Evolutionary conservation across 2,888 invertebrate species (phyloP).

Genomic region (Latheticus oryzae): DNA sequence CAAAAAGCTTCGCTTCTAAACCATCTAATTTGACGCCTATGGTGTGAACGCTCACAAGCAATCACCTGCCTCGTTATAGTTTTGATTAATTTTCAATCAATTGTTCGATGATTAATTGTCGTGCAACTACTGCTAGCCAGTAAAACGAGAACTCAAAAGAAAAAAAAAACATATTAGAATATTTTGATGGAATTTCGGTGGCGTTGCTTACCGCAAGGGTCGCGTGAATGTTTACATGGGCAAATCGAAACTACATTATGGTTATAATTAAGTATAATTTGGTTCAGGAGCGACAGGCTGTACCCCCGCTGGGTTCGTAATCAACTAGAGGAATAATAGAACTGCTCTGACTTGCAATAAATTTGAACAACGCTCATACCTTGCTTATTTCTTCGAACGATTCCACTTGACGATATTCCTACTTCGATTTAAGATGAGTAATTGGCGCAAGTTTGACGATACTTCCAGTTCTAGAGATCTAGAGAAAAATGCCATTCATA

Average conservation of each 20-base stretch:
- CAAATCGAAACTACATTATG: slow-evolving; percentile 62
- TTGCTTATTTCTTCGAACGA: slow-evolving; percentile 47
- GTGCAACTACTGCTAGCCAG: slow-evolving; percentile 30
- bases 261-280: slow-evolving; percentile 64
- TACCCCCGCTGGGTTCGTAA: slow-evolving; percentile 64
- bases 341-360: slow-evolving; percentile 66
- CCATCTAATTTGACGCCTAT: slow-evolving; percentile 65
- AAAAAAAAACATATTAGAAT: too few species aligned
- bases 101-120: slow-evolving; percentile 65
- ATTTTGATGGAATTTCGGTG: slow-evolving; percentile 36
- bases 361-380: slow-evolving; percentile 57
- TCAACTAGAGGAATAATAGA: slow-evolving; percentile 65
- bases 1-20: slow-evolving; percentile 56
- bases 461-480: slow-evolving; percentile 19
- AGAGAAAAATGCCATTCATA: slow-evolving; percentile 1
- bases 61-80: slow-evolving; percentile 67
- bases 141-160: slow-evolving; percentile 23
- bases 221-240: slow-evolving; percentile 61
- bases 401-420: slow-evolving; percentile 43
- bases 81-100: slow-evolving; percentile 68
- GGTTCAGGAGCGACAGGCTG: slow-evolving; percentile 62
- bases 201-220: slow-evolving; percentile 39
- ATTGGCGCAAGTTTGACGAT: slow-evolving; percentile 47
- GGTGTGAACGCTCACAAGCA: slow-evolving; percentile 65
- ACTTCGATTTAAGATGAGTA: slow-evolving; percentile 39